Evolutionary conservation across 2,888 invertebrate genomes (phyloP), one percentile per base, ranked within the genome.

Genomic region (Octonoba sinensis): DNA sequence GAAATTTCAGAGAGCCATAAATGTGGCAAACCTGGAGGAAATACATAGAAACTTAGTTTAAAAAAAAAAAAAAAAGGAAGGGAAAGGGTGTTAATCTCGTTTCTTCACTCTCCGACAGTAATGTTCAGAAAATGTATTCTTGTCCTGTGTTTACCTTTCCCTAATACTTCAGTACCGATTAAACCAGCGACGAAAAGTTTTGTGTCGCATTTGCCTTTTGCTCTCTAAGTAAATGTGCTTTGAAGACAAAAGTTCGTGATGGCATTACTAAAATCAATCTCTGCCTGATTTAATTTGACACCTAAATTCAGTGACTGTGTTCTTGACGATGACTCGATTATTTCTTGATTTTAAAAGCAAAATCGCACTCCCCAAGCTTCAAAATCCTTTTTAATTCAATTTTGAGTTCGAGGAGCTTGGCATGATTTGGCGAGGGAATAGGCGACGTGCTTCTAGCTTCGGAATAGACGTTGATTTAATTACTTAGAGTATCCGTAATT

Each of bases 321-420:
- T 15, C 27, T 73, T 27, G 51, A 36, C 54, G 15, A 15, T 46
- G 46, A 62, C 69, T 69, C 70, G 69, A 77, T 77, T 69, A 76
- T 76, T 67, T 60, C 70, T 64, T 77, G 76, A 70, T 77, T 69
- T 64, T 73, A 56, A 73, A 47, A 73, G 79, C 62, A 73, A 73
- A 36, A 73, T 66, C 57, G 54, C 36, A 36, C 49, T 47, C 36
- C 12, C 36, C 22, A 65, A 59, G 79, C 73, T 73, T 73, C 46
- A 67, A 79, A 79, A 72, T 73, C 79, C 76, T 73, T 73, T 64
- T 79, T 79, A 79, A 79, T 79, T 79, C 71, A 67, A 79, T 79
- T 79, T 79, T 27, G 24, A 36, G 36, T 36, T 36, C 4, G 36
- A 36, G 36, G 36, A 36, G 36, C 18, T 56, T 56, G 18, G 18